A percentile compares a stretch with the other conserved stretches of the same genome.
Conservation (phyloP, 2,888 invertebrate species). For the Sphaerophoria taeniata region DNA sequence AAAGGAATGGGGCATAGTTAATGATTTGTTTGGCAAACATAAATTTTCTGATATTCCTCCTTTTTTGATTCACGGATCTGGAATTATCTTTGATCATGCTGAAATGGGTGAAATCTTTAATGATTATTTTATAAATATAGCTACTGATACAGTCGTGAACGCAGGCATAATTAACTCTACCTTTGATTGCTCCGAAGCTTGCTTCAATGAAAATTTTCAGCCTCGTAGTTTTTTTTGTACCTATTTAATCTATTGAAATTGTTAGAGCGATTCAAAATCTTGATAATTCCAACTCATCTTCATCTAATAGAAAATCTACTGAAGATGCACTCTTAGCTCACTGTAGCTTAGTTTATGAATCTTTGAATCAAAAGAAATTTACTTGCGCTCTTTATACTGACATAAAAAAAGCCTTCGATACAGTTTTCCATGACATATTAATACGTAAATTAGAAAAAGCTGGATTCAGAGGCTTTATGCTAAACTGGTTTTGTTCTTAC, state of each 20-base stretch:
- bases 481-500: too few relatives aligned
- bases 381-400: too few relatives aligned
- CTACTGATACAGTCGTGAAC: background rate
- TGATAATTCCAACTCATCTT: background rate
- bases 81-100: background rate
- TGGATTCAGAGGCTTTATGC: too few relatives aligned
- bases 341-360: too few relatives aligned
- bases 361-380: too few relatives aligned
- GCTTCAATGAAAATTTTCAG: too few relatives aligned
- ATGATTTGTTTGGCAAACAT: background rate
- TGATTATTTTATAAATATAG: constrained; percentile 4
- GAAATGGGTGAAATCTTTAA: background rate
- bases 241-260: background rate
- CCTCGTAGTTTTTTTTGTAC: background rate
- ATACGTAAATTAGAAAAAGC: too few relatives aligned
- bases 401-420: too few relatives aligned
- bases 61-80: background rate
- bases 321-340: too few relatives aligned
- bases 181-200: background rate
- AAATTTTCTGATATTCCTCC: background rate
- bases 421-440: too few relatives aligned
- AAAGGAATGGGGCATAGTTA: background rate
- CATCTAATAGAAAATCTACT: background rate
- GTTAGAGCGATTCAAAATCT: constrained; percentile 1
- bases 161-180: too few relatives aligned